Evolutionary conservation across 2,797 vertebrate genomes (phyloP).

Genomic region (Eulemur albifrons): DNA sequence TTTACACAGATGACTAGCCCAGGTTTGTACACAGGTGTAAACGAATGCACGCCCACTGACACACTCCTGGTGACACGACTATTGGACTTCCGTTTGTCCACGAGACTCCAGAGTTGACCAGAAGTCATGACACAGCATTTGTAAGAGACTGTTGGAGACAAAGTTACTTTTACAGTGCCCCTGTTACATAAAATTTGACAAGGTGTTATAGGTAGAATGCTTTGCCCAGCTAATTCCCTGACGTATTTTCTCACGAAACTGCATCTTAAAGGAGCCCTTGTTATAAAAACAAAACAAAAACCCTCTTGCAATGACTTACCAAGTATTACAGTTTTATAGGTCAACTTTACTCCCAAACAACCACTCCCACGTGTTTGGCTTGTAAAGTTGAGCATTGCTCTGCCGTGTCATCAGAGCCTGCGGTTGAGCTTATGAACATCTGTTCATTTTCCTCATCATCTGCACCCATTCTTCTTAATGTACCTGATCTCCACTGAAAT

Average conservation of each 20-base stretch:
- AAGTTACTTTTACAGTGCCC: background rate
- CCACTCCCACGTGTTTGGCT: slow-evolving; percentile 32
- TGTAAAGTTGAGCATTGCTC: background rate
- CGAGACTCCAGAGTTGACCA: background rate
- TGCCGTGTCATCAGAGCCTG: slow-evolving; percentile 25
- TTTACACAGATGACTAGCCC: background rate
- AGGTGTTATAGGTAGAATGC: background rate
- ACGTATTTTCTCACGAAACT: background rate
- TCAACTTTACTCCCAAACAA: slow-evolving; percentile 1
- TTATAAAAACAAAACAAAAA: background rate
- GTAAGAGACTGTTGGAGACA: background rate
- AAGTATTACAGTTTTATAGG: background rate
- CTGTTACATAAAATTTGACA: background rate
- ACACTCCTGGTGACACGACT: background rate
- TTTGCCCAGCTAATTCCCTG: background rate
- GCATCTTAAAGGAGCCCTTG: background rate
- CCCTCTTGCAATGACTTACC: background rate
- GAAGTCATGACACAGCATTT: background rate
- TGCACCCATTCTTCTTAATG: background rate
- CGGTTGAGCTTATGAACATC: background rate
- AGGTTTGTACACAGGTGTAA: background rate
- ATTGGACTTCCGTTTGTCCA: background rate
- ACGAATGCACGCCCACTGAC: accelerated
- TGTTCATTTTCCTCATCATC: background rate
- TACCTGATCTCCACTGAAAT: background rate